A percentile compares a stretch with the other conserved stretches of the same genome.
These are phyloP conservation scores for Bombyx mandarina DNA, from an alignment of 1,140 invertebrate genomes.

Conservation along the genomic window DNA sequence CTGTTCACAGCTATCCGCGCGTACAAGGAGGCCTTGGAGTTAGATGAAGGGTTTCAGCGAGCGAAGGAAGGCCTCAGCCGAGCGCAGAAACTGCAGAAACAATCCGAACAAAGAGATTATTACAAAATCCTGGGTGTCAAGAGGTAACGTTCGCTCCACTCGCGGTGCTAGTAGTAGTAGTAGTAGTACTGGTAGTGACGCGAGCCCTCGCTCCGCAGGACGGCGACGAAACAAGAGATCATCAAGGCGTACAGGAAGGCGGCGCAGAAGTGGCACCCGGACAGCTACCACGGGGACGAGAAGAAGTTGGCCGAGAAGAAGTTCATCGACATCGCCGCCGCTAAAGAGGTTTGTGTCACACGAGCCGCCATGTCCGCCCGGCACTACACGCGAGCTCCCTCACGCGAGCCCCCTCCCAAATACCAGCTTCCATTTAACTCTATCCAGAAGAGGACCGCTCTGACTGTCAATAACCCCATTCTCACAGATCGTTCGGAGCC, in stretches of 20 bases:
- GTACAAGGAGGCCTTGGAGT: slow-evolving; percentile 88
- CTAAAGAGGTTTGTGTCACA: slow-evolving; percentile 90
- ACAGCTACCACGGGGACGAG: slow-evolving; percentile 93
- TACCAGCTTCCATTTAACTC: too few relatives aligned
- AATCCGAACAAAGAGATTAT: slow-evolving; percentile 95
- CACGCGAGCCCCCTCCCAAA: slow-evolving; percentile 92
- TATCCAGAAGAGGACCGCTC: too few relatives aligned
- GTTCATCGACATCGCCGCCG: slow-evolving; percentile 99
- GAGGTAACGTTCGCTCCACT: slow-evolving; percentile 32
- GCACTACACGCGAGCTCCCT: slow-evolving; percentile 95
- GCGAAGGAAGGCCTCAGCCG: slow-evolving; percentile 91
- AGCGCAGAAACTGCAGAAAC: slow-evolving; percentile 95
- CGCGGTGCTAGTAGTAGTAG: not conserved
- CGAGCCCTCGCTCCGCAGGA: slow-evolving; percentile 62
- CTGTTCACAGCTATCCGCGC: slow-evolving; percentile 83
- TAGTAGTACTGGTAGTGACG: not conserved
- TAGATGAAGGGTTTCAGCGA: slow-evolving; percentile 84
- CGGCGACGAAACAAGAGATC: slow-evolving; percentile 93
- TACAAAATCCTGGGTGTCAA: slow-evolving; percentile 94
- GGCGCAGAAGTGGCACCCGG: slow-evolving; percentile 99
- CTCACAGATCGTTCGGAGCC: too few relatives aligned
- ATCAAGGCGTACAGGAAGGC: slow-evolving; percentile 97
- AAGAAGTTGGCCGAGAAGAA: slow-evolving; percentile 97
- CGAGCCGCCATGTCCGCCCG: slow-evolving; percentile 76
- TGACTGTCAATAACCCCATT: too few relatives aligned